Percentiles rank a stretch among this genome's conserved stretches.
phyloP scores from a whole-genome alignment of 2,113 vertebrate genomes.

The Myiozetetes cayanensis region DNA sequence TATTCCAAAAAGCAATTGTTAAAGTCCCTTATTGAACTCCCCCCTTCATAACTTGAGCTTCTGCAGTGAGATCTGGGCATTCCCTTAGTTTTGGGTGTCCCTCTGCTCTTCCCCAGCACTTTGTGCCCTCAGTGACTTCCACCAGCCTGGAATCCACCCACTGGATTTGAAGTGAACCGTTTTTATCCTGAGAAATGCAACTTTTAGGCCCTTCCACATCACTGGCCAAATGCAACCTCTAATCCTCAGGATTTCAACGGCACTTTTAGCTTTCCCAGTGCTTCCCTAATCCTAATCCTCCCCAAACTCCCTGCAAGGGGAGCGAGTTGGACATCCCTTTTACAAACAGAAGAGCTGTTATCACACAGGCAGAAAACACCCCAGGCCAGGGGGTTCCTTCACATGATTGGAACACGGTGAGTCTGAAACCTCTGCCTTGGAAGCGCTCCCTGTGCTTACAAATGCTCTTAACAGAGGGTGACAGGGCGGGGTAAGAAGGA shows the following conservation, averaged over 20 bases:
- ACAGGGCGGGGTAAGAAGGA: background rate
- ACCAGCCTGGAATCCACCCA: background rate
- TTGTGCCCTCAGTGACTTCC: background rate
- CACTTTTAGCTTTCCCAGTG: background rate
- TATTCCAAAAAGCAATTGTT: background rate
- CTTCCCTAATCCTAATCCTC: constrained; percentile 5
- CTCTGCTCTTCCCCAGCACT: background rate
- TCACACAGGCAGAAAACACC: background rate
- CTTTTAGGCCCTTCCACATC: background rate
- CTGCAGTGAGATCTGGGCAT: background rate
- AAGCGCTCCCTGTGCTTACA: background rate
- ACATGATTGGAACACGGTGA: background rate
- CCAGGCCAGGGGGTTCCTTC: background rate
- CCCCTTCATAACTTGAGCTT: background rate
- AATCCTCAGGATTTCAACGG: constrained; percentile 12
- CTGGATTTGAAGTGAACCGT: background rate
- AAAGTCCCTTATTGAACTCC: background rate
- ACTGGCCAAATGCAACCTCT: background rate
- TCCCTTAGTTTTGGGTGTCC: background rate
- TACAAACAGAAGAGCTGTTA: background rate
- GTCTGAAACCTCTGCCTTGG: background rate
- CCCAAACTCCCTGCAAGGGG: background rate
- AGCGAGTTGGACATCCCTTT: background rate
- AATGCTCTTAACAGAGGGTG: background rate
- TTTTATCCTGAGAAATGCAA: background rate